Evolutionary conservation across 1,140 invertebrate species (phyloP), one percentile per base, ranked within the genome.

Genomic region (Pteromalus puparum): DNA sequence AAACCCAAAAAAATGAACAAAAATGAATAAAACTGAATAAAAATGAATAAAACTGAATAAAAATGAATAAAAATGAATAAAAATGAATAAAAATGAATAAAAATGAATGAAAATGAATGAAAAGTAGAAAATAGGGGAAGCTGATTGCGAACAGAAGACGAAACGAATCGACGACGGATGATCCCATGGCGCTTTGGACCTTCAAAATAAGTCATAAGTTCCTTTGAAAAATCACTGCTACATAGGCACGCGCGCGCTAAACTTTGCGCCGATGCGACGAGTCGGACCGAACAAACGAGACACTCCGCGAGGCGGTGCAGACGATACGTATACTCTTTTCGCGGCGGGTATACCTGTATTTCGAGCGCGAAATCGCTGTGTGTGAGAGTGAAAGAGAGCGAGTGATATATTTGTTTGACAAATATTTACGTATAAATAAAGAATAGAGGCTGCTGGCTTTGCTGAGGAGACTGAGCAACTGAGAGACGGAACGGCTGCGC

Each of bases 181-280:
- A 78, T 70, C 46, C 24, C 67, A 73, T 38, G 28, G 75, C 42
- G 67, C 75, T 78, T 83, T 73, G 28, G 46, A 83, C n/a, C n/a
- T 78, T 28, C 65, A n/a, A 53, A 15, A 38, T n/a, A 42, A 72
- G 26, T 73, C 15, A 48, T 24, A 72, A 77, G 74, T 83, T 83
- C 67, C 67, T 83, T 72, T 70, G 46, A 78, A 28, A 77, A 30
- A 42, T 61, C 38, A 48, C 30, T 61, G 46, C 9, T 74, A 9
- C 10, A 42, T 12, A 18, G 53, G 53, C 28, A 7, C 38, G 10
- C 38, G 38, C 38, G 38, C 38, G 38, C 38, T 42, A 42, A 42
- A 42, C 38, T 42, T 42, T 10, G 38, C 10, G 46, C 15, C 46
- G 4, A 15, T 48, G 15, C 4, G 46, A 48, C 46, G 46, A 48